These are phyloP conservation scores for Muntiacus muntjak DNA, from an alignment of 2,113 vertebrate species.

Conservation along the genomic window DNA sequence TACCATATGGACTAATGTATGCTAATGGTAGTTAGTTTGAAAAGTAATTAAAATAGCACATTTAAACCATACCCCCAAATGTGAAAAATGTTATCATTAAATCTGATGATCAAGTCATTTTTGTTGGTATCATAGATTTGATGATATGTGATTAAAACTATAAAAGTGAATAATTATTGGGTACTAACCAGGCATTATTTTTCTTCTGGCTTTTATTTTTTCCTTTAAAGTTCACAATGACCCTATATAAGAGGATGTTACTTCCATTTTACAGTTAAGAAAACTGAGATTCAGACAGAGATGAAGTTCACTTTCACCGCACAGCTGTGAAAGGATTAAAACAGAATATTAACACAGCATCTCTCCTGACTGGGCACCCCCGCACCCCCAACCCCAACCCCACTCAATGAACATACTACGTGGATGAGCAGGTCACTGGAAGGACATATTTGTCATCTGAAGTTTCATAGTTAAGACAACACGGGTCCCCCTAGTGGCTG, in stretches of 20 bases:
- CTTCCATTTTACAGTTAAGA: not conserved
- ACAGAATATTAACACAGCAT: not conserved
- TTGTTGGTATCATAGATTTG: not conserved
- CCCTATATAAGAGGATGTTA: not conserved
- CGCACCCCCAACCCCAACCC: too few species aligned
- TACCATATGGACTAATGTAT: not conserved
- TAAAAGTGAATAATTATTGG: not conserved
- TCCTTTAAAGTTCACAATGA: not conserved
- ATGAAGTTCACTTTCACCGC: not conserved
- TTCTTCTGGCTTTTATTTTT: not conserved
- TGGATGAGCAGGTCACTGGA: not conserved
- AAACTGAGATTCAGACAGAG: not conserved
- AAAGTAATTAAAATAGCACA: not conserved
- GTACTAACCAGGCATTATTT: not conserved
- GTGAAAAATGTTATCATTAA: not conserved
- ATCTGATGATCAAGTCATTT: not conserved
- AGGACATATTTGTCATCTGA: not conserved
- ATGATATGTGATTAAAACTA: not conserved
- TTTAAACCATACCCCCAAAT: not conserved
- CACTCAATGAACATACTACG: accelerated
- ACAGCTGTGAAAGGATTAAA: not conserved
- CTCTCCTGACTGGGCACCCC: too few species aligned
- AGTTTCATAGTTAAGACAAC: not conserved
- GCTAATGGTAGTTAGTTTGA: not conserved
- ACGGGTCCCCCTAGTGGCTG: not conserved